Percentiles rank a stretch among this genome's conserved stretches.
These are phyloP conservation scores for Apamea sordens DNA, from an alignment of 2,888 invertebrate species.

Conservation along the genomic window DNA sequence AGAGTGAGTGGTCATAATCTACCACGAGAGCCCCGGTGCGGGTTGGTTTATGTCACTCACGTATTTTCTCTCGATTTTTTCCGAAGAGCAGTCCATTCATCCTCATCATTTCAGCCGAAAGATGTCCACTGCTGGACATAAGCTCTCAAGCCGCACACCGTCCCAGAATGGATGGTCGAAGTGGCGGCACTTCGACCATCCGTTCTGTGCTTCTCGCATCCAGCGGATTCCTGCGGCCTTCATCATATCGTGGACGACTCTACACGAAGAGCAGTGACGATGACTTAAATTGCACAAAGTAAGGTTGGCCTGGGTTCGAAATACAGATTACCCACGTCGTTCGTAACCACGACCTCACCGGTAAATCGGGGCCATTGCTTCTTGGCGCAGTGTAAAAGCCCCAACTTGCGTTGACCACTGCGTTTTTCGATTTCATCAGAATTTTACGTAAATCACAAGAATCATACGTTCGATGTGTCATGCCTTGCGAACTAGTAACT, in stretches of 20 bases:
- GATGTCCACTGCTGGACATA: no score
- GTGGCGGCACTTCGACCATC: no score
- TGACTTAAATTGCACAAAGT: background rate
- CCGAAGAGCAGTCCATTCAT: no score
- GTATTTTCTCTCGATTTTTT: background rate
- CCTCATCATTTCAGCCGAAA: no score
- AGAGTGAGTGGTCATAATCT: background rate
- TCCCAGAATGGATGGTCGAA: no score
- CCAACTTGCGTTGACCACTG: no score
- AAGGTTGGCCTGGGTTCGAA: background rate
- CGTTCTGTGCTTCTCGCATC: no score
- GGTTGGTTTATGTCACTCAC: background rate
- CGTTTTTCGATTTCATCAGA: background rate
- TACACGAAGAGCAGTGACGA: background rate
- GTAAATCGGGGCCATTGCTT: background rate
- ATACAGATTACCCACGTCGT: background rate
- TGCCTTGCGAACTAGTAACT: background rate
- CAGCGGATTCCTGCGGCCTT: no score
- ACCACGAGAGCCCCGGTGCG: background rate
- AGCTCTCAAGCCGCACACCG: no score
- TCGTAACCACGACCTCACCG: background rate
- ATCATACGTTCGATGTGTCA: slow-evolving; percentile 42
- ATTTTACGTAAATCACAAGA: slow-evolving; percentile 11
- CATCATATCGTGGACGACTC: no score
- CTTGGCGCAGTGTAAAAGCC: background rate